phyloP scores from a whole-genome alignment of 2,797 vertebrate genomes.

The Semotilus atromaculatus region DNA sequence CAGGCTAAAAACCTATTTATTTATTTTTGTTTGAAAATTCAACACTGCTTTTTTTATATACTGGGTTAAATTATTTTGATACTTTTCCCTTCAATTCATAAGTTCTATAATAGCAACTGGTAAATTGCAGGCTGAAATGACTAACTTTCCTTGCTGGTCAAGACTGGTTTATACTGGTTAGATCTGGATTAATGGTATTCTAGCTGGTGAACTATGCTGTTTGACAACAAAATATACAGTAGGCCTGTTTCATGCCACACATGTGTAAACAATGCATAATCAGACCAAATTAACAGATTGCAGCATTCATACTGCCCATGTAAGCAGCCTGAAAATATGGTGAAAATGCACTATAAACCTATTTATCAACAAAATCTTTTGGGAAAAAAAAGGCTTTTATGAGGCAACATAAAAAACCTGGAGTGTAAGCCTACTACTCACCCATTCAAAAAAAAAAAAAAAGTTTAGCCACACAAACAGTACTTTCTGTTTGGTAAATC shows the following conservation, averaged over 20 bases:
- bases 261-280: not conserved
- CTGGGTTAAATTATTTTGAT: not conserved
- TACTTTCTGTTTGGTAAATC: not conserved
- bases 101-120: not conserved
- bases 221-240: not conserved
- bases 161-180: conserved; percentile 10
- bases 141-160: not conserved
- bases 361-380: not conserved
- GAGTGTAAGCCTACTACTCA: not conserved
- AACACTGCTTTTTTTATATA: not conserved
- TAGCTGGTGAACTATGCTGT: not conserved
- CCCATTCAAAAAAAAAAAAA: not conserved
- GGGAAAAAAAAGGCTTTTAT: not conserved
- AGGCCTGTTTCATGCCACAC: too few relatives aligned
- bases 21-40: not conserved
- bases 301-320: not conserved
- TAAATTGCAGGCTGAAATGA: not conserved
- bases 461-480: not conserved
- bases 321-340: not conserved
- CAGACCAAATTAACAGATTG: not conserved
- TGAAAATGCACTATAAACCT: not conserved
- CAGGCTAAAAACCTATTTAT: not conserved
- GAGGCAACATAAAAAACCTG: not conserved
- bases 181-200: not conserved
- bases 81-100: too few relatives aligned